Evolutionary conservation across 2,113 vertebrate species (phyloP).

Genomic region (Chrysochloris asiatica): DNA sequence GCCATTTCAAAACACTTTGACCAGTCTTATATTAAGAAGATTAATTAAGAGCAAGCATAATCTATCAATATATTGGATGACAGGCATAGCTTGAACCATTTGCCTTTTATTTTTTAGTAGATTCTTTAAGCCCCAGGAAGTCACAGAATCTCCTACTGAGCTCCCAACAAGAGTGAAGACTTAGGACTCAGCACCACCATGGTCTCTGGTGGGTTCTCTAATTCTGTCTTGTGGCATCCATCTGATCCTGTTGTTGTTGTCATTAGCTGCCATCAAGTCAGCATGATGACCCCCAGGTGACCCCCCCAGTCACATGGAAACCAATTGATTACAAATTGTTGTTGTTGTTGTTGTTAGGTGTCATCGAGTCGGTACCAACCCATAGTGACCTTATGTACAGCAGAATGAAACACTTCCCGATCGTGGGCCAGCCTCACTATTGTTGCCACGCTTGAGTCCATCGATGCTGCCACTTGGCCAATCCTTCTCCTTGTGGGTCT

Average conservation of each 20-base stretch:
- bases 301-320: background rate
- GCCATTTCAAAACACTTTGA: background rate
- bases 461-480: no score
- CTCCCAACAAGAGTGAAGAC: background rate
- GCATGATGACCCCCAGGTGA: background rate
- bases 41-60: background rate
- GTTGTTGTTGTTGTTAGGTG: no score
- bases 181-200: background rate
- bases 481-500: no score
- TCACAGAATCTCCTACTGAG: background rate
- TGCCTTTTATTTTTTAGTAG: background rate
- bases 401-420: no score
- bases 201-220: background rate
- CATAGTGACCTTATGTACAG: no score
- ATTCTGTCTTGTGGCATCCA: background rate
- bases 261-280: background rate
- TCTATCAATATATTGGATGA: background rate
- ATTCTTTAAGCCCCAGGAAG: background rate
- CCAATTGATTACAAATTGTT: no score
- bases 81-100: background rate
- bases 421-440: no score
- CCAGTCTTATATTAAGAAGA: background rate
- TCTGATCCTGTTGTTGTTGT: background rate
- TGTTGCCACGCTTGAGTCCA: no score
- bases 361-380: no score